Evolutionary conservation across 1,140 invertebrate species (phyloP), one percentile per base, ranked within the genome.

Genomic region (Bombyx mandarina): DNA sequence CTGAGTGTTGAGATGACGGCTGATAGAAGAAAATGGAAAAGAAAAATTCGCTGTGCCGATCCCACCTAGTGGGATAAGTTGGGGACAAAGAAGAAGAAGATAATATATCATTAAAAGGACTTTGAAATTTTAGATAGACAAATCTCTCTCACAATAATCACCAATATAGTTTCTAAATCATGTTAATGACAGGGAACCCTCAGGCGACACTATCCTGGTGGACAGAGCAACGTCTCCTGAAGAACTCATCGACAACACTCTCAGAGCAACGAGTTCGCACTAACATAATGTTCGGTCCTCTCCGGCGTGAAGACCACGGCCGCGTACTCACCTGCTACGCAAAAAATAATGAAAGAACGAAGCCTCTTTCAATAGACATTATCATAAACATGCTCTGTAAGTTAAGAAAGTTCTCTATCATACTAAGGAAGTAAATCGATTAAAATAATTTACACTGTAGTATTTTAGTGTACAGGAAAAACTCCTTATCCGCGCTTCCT

Each of bases 381-480:
- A 66, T 70, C 44, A 69, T 87, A 55, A 75, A 87, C 55, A 84
- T 87, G 82, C 69, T 71, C 53, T 66, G 84, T 87, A 66, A 84
- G 84, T 80, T 46, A 12, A 5, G 26, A 9, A 9, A 18, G 12
- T 18, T 18, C 12, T 18, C 12, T 18, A 3, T 51, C 26, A 51
- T 51, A 5, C 50, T 51, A 10, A 47, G 45, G 6, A 12, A 10
- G 45, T 10, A 9, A 47, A 47, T 10, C 45, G n/a, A 47, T 10
- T 12, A 2, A 8, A 7, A 47, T 47, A 2, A 10, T 47, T 9
- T 47, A 12, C 1, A 6, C n/a, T 47, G 45, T 7, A 9, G 45
- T 47, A 47, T 47, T 47, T 47, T 44, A 7, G 8, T 57, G 8
- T 51, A 12, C 6, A 47, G 45, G 2, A 10, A 47, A 12, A 47